Evolutionary conservation across 2,113 vertebrate species (phyloP), one percentile per base, ranked within the genome.

Genomic region (Lepisosteus osseus): DNA sequence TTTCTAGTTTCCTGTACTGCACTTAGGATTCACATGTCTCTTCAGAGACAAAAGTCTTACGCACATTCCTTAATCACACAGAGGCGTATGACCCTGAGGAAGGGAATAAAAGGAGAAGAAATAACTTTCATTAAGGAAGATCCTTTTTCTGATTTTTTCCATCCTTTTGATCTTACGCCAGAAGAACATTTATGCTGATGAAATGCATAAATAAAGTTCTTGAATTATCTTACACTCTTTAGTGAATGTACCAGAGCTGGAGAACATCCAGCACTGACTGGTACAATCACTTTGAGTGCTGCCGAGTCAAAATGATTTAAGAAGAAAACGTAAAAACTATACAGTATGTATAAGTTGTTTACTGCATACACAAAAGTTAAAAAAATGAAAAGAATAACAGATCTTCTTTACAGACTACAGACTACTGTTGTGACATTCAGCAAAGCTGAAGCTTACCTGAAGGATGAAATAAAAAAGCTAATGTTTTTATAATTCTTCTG

Each of bases 171-270:
- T 92, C 89, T 89, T 77, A 79, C 80, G 91, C 91, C 89, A 92
- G 88, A 90, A 90, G 89, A 90, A 92, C 91, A 92, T 90, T 92
- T 92, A 90, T 92, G 90, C 89, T 92, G 91, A 92, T 92, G 89
- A 92, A 91, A 92, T 89, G 87, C 88, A 91, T 88, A 90, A 91
- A 92, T 92, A 90, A 90, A 90, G 87, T 91, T 90, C 87, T 81
- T 89, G 87, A 90, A 89, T 91, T 86, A 89, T 90, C 84, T 79
- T 77, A 72, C 83, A 80, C 87, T 86, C 83, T 91, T 86, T 86
- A 80, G 82, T 75, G 84, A 82, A 76, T 79, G 83, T 80, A 85
- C 83, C 77, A 78, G 82, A 87, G 84, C 82, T 91, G 89, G 89
- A 92, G 87, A 90, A 89, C 78, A 86, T 91, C 89, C 89, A 92